phyloP scores from a whole-genome alignment of 2,113 vertebrate genomes.

The Circaetus cinerascens region DNA sequence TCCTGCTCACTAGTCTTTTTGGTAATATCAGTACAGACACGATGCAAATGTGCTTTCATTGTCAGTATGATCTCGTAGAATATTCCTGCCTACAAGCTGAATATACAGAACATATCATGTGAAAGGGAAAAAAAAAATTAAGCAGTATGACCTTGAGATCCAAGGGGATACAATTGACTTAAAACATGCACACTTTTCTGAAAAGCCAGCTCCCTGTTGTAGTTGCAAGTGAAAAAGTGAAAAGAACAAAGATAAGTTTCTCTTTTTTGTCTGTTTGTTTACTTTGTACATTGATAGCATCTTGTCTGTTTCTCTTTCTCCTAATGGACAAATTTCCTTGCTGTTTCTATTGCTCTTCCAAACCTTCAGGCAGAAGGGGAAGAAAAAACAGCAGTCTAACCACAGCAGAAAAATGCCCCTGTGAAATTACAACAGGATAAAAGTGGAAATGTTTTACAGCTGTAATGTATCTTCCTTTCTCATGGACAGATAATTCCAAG shows the following conservation, averaged over 20 bases:
- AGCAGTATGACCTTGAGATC: slow-evolving; percentile 7
- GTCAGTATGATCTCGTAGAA: not conserved
- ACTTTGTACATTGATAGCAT: not conserved
- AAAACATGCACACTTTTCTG: not conserved
- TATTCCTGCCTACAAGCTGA: not conserved
- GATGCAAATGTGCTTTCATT: slow-evolving; percentile 33
- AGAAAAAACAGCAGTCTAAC: not conserved
- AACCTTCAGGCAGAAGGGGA: not conserved
- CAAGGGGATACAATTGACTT: not conserved
- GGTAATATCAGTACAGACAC: slow-evolving; percentile 17
- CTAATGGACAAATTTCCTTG: slow-evolving; percentile 5
- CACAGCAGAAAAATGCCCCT: not conserved
- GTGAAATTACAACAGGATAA: not conserved
- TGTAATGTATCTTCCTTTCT: not conserved
- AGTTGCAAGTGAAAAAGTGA: not conserved
- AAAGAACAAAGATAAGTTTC: not conserved
- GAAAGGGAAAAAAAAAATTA: not conserved
- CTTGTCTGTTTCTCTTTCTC: not conserved
- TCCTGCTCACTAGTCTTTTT: slow-evolving; percentile 59
- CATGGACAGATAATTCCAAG: not conserved
- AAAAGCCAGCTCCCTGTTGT: not conserved
- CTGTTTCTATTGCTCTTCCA: not conserved
- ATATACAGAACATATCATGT: not conserved
- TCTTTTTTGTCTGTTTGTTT: not conserved
- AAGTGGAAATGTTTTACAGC: not conserved